Conservation (phyloP, 2,797 vertebrate species). For the Tachyglossus aculeatus region DNA sequence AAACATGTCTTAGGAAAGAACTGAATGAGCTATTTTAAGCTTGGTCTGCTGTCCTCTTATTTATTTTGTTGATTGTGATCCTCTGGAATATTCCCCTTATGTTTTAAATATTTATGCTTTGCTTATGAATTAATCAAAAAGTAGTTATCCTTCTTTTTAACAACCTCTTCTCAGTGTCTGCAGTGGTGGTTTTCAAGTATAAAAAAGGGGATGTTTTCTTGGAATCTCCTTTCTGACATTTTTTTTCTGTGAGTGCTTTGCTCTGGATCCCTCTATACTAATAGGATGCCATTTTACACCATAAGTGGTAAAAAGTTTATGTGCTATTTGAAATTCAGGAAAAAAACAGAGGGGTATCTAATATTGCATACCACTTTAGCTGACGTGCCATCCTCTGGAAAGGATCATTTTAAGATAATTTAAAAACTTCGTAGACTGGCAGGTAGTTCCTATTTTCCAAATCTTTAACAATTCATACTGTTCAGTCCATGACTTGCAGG, state of each 20-base stretch:
- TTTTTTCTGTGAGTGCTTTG: background rate
- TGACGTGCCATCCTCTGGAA: background rate
- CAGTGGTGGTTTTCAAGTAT: no score
- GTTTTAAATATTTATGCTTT: no score
- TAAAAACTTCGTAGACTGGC: background rate
- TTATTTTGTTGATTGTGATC: no score
- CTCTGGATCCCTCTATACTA: background rate
- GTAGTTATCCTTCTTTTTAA: no score
- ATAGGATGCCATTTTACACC: background rate
- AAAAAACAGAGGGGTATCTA: no score
- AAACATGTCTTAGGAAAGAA: no score
- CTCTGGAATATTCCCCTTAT: no score
- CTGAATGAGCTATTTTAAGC: no score
- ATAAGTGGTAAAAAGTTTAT: background rate
- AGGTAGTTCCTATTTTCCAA: background rate
- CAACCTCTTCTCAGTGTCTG: no score
- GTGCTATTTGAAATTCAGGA: background rate
- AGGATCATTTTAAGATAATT: background rate
- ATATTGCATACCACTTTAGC: background rate
- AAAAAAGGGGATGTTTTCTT: background rate
- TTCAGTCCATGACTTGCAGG: background rate
- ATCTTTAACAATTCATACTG: background rate
- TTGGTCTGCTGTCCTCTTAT: no score
- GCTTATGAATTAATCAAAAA: no score
- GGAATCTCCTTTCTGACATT: background rate